Evolutionary conservation across 1,140 invertebrate species (phyloP), one percentile per base, ranked within the genome.

Genomic region (Lepidotrigona ventralis): DNA sequence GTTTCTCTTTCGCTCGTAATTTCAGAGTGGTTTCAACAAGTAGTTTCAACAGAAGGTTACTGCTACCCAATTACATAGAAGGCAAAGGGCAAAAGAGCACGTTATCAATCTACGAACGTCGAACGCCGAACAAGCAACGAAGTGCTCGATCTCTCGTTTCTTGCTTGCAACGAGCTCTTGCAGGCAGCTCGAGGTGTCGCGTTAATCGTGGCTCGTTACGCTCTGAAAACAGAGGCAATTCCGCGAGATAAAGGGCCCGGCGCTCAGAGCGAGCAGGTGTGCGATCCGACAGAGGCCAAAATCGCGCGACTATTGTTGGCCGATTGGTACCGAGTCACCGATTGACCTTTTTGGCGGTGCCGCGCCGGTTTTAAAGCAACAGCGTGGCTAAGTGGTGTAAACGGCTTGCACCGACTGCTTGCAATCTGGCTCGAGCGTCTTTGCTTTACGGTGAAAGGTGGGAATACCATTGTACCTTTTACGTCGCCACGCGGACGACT

Each of bases 401-500:
- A 86, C 79, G 83, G 81, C 63, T 70, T 63, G 33, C 75, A 78
- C 33, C 69, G 68, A 69, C 75, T 86, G 39, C 53, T 54, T 17
- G 54, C 54, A 15, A 86, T 86, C 81, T 70, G 58, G 73, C 23
- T 51, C 23, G n/a, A 26, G 33, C 60, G 75, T 29, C n/a, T 53
- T 26, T 76, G 81, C 83, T 84, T 88, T 88, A 86, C 51, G 79
- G 85, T 89, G 84, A 89, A 89, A 89, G 87, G 88, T 76, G 87
- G 81, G 84, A 88, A 89, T 88, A 86, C 81, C 81, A 84, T 88
- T 71, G 79, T 86, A 88, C 87, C 88, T 84, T 89, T 89, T 86
- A 82, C 66, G 87, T 85, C 71, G 70, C 46, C 66, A 58, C 33
- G 29, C n/a, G 26, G 23, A 73, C 29, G 66, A 77, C 63, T 77